These are phyloP conservation scores for Suillia variegata DNA, from an alignment of 2,888 invertebrate species.

Conservation along the genomic window DNA sequence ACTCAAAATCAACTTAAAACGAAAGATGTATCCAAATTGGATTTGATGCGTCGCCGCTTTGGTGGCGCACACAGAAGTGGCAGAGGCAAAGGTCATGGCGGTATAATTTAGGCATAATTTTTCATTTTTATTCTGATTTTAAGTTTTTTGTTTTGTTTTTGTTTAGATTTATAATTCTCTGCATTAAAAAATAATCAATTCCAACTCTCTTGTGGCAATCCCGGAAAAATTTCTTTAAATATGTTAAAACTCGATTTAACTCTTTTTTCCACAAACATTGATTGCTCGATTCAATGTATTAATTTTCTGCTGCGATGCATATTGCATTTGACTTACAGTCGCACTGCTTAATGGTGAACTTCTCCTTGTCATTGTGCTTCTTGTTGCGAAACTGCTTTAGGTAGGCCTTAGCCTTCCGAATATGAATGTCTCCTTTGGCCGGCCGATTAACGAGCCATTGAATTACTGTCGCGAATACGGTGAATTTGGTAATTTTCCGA, in stretches of 20 bases:
- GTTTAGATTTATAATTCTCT: too few relatives aligned
- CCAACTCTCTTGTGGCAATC: too few relatives aligned
- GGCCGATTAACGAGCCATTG: conserved; percentile 57
- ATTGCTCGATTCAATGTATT: too few relatives aligned
- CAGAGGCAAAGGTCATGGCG: not conserved
- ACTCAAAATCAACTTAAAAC: conserved; percentile 23
- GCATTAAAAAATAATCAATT: too few relatives aligned
- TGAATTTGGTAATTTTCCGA: conserved; percentile 53
- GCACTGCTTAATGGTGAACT: conserved; percentile 47
- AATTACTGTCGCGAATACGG: conserved; percentile 53
- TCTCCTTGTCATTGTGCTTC: conserved; percentile 42
- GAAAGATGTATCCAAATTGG: conserved; percentile 17
- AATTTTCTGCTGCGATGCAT: too few relatives aligned
- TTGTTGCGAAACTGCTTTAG: conserved; percentile 38
- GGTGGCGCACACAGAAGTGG: not conserved
- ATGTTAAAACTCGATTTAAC: too few relatives aligned
- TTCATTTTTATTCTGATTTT: too few relatives aligned
- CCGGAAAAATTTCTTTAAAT: too few relatives aligned
- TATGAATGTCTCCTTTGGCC: conserved; percentile 38
- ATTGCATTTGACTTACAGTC: conserved; percentile 47
- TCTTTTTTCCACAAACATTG: too few relatives aligned
- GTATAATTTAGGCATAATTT: not conserved
- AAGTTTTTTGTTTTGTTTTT: too few relatives aligned
- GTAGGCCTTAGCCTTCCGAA: conserved; percentile 44
- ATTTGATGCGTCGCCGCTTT: not conserved